phyloP scores from a whole-genome alignment of 2,888 invertebrate species.

The Tholera decimalis region DNA sequence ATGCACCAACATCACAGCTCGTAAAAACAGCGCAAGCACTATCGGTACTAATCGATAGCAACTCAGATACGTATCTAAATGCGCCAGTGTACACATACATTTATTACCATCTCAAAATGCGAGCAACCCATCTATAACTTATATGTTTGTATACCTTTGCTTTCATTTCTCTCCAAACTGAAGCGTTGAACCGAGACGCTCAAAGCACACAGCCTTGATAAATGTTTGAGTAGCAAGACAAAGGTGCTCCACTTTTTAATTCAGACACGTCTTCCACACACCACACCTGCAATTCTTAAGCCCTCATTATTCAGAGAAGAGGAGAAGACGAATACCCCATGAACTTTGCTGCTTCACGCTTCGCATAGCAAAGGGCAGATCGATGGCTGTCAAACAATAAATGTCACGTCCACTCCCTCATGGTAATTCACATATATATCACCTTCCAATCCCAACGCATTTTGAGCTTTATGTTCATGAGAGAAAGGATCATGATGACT shows the following conservation, averaged over 20 bases:
- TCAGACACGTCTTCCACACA: slow-evolving; percentile 63
- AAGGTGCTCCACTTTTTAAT: slow-evolving; percentile 63
- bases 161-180: not conserved
- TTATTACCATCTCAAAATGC: too few species aligned
- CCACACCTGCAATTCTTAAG: slow-evolving; percentile 65
- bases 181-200: slow-evolving; percentile 1
- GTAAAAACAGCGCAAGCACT: too few species aligned
- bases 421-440: slow-evolving; percentile 75
- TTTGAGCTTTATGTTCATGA: slow-evolving; percentile 53
- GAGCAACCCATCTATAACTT: too few species aligned
- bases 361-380: slow-evolving; percentile 90
- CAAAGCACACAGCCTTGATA: slow-evolving; percentile 30
- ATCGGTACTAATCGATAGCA: too few species aligned
- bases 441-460: slow-evolving; percentile 45
- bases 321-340: slow-evolving; percentile 70
- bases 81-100: too few species aligned
- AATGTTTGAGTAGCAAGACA: slow-evolving; percentile 53
- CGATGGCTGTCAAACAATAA: slow-evolving; percentile 91
- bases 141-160: too few species aligned
- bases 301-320: slow-evolving; percentile 65
- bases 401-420: slow-evolving; percentile 91
- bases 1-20: too few species aligned
- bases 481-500: slow-evolving; percentile 58
- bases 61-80: too few species aligned
- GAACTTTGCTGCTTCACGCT: slow-evolving; percentile 87